Percentiles rank a stretch among this genome's conserved stretches.
Evolutionary conservation across 2,888 invertebrate species (phyloP).

Genomic region (Sinodicranocentrus sp.): DNA sequence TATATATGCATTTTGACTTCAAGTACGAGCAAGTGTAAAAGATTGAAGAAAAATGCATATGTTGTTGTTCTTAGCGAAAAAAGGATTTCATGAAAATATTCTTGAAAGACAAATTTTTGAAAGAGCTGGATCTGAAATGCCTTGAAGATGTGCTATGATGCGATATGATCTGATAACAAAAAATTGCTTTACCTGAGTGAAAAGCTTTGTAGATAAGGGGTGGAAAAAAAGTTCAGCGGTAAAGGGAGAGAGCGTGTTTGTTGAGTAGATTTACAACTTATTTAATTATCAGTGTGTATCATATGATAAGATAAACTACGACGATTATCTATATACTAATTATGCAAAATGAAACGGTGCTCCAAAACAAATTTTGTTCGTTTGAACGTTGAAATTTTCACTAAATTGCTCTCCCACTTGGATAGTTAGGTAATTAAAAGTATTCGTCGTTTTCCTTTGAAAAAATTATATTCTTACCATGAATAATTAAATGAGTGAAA

Average conservation of each 20-base stretch:
- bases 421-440: too few species aligned
- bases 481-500: too few species aligned
- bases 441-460: too few species aligned
- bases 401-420: too few species aligned
- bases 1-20: slow-evolving; percentile 38
- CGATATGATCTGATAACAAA: slow-evolving; percentile 66
- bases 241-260: slow-evolving; percentile 12
- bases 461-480: too few species aligned
- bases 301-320: background rate
- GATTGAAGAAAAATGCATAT: background rate
- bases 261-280: slow-evolving; percentile 7
- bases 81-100: background rate
- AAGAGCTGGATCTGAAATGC: slow-evolving; percentile 61
- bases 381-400: background rate
- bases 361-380: slow-evolving; percentile 38
- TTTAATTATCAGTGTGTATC: slow-evolving; percentile 6
- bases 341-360: slow-evolving; percentile 40
- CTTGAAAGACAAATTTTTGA: slow-evolving; percentile 15
- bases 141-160: slow-evolving; percentile 67
- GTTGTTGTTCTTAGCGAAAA: background rate
- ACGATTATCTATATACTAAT: slow-evolving; percentile 10
- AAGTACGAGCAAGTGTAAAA: background rate
- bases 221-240: background rate
- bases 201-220: slow-evolving; percentile 29
- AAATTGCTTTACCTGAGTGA: slow-evolving; percentile 48